A percentile compares a stretch with the other conserved stretches of the same genome.
Conservation (phyloP, 1,140 invertebrate species). For the Araneus ventricosus region DNA sequence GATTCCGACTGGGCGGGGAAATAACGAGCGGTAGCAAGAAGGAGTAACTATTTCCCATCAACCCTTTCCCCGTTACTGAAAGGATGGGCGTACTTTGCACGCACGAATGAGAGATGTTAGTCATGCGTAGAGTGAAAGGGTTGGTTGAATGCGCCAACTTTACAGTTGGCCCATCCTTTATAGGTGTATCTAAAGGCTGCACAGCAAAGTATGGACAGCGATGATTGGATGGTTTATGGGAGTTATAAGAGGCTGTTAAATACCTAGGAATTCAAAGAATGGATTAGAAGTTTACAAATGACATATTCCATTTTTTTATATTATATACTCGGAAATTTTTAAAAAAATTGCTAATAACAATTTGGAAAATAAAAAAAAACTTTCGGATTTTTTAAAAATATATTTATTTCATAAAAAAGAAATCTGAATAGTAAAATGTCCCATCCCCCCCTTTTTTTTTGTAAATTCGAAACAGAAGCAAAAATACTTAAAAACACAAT, state of each 20-base stretch:
- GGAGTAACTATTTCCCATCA: slow-evolving; percentile 36
- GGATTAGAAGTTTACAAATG: too few species aligned
- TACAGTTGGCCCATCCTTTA: neutral
- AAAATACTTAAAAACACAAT: too few species aligned
- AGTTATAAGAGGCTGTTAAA: neutral
- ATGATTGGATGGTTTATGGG: slow-evolving; percentile 11
- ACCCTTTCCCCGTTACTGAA: slow-evolving; percentile 43
- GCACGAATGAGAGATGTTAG: slow-evolving; percentile 32
- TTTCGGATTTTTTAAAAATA: too few species aligned
- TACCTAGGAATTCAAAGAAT: too few species aligned
- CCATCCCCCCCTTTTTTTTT: too few species aligned
- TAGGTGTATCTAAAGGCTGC: neutral
- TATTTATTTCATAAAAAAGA: too few species aligned
- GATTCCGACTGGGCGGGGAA: neutral
- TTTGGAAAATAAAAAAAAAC: too few species aligned
- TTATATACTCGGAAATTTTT: too few species aligned
- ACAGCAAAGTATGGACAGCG: neutral
- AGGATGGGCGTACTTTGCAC: neutral
- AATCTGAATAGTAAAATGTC: too few species aligned
- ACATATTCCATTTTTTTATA: too few species aligned
- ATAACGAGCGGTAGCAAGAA: neutral
- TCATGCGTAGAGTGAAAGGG: slow-evolving; percentile 40
- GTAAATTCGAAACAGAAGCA: too few species aligned
- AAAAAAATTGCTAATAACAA: too few species aligned
- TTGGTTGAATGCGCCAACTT: slow-evolving; percentile 46